A percentile compares a stretch with the other conserved stretches of the same genome.
phyloP scores from a whole-genome alignment of 1,140 invertebrate species.

The Calephelis virginiensis region DNA sequence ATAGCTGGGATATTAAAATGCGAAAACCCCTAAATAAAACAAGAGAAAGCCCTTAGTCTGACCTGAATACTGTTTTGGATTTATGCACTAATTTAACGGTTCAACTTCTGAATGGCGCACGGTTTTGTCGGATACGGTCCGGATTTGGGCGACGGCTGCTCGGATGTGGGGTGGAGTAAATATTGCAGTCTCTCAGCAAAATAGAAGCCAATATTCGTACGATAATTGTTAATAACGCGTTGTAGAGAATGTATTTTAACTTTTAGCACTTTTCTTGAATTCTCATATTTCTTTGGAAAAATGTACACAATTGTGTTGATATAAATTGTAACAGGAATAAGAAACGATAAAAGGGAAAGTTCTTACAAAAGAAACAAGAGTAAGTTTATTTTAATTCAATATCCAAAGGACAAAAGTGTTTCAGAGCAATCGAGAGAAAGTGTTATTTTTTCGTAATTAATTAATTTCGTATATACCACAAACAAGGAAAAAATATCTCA shows the following conservation, averaged over 20 bases:
- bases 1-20: constrained; percentile 17
- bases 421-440: no score
- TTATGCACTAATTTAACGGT: constrained; percentile 47
- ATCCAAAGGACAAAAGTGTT: no score
- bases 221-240: constrained; percentile 7
- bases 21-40: constrained; percentile 24
- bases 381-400: no score
- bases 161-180: constrained; percentile 29
- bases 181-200: background rate
- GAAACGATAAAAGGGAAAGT: no score
- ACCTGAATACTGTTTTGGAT: constrained; percentile 36
- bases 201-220: constrained; percentile 10
- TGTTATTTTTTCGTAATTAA: no score
- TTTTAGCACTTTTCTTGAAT: no score
- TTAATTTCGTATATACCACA: no score
- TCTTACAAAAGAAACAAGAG: no score
- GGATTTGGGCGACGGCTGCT: constrained; percentile 38
- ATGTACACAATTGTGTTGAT: no score
- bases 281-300: no score
- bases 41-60: constrained; percentile 19
- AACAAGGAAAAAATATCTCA: no score
- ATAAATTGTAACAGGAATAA: no score
- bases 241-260: background rate
- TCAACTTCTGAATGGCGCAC: constrained; percentile 28
- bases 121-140: constrained; percentile 42